Conservation (phyloP, 2,113 vertebrate genomes). For the Hoplias malabaricus region DNA sequence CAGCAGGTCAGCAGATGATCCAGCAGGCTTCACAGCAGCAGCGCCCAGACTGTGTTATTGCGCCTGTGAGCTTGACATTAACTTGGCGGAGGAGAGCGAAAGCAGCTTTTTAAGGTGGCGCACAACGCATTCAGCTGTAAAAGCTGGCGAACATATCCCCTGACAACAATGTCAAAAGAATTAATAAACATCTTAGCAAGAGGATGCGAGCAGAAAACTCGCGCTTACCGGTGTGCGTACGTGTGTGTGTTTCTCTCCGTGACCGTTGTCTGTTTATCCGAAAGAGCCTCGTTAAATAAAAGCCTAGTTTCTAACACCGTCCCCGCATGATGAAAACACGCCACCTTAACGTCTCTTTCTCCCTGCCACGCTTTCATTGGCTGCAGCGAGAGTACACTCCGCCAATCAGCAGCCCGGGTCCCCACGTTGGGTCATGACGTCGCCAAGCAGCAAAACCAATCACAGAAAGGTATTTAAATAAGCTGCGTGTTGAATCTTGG, state of each 20-base stretch:
- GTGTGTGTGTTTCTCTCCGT: too few species aligned
- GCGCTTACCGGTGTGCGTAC: background rate
- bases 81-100: conserved; percentile 46
- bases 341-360: conserved; percentile 52
- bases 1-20: conserved; percentile 59
- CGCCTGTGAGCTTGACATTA: conserved; percentile 56
- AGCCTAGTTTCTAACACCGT: background rate
- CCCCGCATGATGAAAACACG: background rate
- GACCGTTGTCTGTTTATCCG: background rate
- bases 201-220: background rate
- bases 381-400: background rate
- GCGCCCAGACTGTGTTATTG: conserved; percentile 54
- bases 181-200: background rate
- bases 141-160: background rate
- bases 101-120: conserved; percentile 59
- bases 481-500: conserved; percentile 33
- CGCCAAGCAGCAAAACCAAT: conserved; percentile 26
- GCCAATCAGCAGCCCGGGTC: conserved; percentile 29
- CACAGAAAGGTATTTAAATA: background rate
- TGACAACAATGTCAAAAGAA: background rate
- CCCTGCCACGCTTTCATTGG: conserved; percentile 31
- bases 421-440: conserved; percentile 58
- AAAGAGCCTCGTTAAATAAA: background rate
- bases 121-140: background rate
- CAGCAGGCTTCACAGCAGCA: conserved; percentile 53